phyloP scores from a whole-genome alignment of 1,140 invertebrate genomes.

The Arctopsyche grandis region DNA sequence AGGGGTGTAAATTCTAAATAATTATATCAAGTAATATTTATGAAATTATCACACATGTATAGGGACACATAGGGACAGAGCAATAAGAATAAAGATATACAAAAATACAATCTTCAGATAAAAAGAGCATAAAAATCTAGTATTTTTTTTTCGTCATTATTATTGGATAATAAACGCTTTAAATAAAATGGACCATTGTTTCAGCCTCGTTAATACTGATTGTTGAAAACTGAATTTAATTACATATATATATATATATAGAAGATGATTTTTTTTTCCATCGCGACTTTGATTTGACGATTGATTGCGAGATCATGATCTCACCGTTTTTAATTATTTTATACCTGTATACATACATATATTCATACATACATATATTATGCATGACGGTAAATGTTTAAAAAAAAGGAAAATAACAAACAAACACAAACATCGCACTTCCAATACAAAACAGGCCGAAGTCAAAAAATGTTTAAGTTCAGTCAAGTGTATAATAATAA shows the following conservation, averaged over 20 bases:
- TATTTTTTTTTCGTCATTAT: too few species aligned
- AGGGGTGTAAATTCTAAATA: constrained; percentile 25
- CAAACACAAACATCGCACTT: too few species aligned
- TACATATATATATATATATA: constrained; percentile 1
- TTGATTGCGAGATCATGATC: too few species aligned
- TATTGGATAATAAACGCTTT: constrained; percentile 47
- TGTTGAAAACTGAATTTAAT: constrained; percentile 38
- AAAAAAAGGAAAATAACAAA: too few species aligned
- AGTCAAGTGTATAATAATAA: too few species aligned
- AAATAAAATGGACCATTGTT: constrained; percentile 53
- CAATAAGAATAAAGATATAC: constrained; percentile 52
- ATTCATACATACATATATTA: too few species aligned
- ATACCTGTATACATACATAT: too few species aligned
- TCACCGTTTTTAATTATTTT: too few species aligned
- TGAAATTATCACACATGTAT: constrained; percentile 50
- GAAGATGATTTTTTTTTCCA: background rate
- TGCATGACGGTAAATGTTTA: too few species aligned
- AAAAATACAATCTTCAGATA: constrained; percentile 53
- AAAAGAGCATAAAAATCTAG: constrained; percentile 49
- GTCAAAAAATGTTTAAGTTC: too few species aligned
- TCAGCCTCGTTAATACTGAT: constrained; percentile 54
- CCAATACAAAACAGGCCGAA: too few species aligned
- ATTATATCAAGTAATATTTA: constrained; percentile 32
- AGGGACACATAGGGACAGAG: constrained; percentile 46
- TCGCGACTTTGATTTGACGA: too few species aligned